Base-by-base conservation (phyloP, 1,140 invertebrate species). In the Drosophila oshimai region DNA sequence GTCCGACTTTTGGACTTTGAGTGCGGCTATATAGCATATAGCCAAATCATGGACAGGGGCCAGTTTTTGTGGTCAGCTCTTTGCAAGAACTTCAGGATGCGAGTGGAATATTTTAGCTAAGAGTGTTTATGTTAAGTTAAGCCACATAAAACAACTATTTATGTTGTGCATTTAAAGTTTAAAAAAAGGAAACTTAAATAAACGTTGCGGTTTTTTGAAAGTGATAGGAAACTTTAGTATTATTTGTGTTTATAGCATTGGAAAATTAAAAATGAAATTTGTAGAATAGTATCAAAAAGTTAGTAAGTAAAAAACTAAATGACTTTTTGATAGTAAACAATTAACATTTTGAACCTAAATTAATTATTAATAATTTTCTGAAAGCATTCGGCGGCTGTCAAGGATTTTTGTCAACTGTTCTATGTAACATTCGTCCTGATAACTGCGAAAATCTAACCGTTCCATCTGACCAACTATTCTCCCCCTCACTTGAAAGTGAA, bases 381-480 rank as follows among this genome's bases (percentile, higher is more conserved):
- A n/a, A n/a, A n/a, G n/a, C n/a, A n/a, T n/a, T 12, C 12, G 34
- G 29, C 22, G 22, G 12, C n/a, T 71, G 31, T 20, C 34, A 60
- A 70, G 84, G 44, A 74, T 37, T 53, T 76, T 74, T 71, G 54
- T 57, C 70, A 84, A 79, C 80, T 74, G 74, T 34, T 75, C 74
- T 86, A 79, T 72, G 71, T 79, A 47, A n/a, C 15, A 20, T 20
- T 49, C 18, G 9, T 15, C 34, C 49, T 44, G 50, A 42, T 37
- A 55, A 29, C 49, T 42, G 54, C 46, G 42, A 57, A 13, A 31
- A 72, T 58, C 80, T 71, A 75, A 74, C 74, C 79, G 70, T 68
- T 80, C n/a, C n/a, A n/a, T n/a, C n/a, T n/a, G n/a, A n/a, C n/a
- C n/a, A n/a, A 80, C 60, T 61, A 60, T 46, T 70, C 49, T 22